Evolutionary conservation across 2,797 vertebrate genomes (phyloP).

Genomic region (Acestrorhynchus altus): DNA sequence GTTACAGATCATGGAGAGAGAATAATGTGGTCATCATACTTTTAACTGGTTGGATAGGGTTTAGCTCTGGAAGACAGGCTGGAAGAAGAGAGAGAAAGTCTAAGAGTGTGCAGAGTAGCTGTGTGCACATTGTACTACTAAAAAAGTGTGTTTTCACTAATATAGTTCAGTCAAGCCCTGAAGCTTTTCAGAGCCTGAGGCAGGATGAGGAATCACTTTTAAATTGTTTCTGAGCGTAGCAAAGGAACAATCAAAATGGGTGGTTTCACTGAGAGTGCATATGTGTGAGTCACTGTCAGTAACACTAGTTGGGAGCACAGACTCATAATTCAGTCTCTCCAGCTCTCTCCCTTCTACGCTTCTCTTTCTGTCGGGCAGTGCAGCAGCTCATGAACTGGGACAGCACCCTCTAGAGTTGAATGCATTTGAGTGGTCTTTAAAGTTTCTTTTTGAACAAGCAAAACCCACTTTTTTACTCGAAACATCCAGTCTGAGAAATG

Average conservation of each 20-base stretch:
- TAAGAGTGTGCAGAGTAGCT: neutral
- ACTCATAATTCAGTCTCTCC: conserved; percentile 1
- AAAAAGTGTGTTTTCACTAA: conserved; percentile 31
- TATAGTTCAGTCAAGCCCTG: conserved; percentile 35
- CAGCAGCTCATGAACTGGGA: conserved; percentile 20
- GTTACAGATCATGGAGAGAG: neutral
- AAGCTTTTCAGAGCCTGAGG: conserved; percentile 14
- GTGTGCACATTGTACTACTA: neutral
- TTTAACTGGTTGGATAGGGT: neutral
- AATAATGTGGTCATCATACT: neutral
- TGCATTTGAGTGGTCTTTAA: conserved; percentile 7
- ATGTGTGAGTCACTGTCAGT: conserved; percentile 29
- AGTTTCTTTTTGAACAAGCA: neutral
- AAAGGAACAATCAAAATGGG: neutral
- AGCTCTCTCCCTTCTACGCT: neutral
- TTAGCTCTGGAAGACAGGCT: neutral
- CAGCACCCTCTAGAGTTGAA: conserved; percentile 47
- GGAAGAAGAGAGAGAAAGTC: neutral
- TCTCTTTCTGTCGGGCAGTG: neutral
- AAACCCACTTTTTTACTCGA: neutral
- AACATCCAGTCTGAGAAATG: no score
- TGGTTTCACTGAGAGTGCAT: neutral
- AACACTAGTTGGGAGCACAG: neutral
- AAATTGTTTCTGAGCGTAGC: conserved; percentile 5
- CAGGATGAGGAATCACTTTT: conserved; percentile 12